A percentile compares a stretch with the other conserved stretches of the same genome.
These are phyloP conservation scores for Meteorus colon DNA, from an alignment of 2,888 invertebrate species.

Conservation along the genomic window DNA sequence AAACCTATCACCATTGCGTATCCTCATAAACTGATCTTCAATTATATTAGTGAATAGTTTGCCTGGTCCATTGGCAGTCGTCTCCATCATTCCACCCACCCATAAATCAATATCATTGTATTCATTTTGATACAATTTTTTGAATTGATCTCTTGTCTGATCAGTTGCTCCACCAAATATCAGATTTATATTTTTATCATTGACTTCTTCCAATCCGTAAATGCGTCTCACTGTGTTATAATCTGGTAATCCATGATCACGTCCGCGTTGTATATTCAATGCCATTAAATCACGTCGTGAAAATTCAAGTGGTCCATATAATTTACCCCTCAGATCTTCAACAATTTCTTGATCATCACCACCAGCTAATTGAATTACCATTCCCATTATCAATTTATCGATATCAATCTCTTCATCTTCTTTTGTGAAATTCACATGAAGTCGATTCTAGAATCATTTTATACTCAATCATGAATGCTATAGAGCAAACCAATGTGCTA, in stretches of 20 bases:
- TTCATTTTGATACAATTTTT: constrained; percentile 66
- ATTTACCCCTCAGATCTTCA: constrained; percentile 75
- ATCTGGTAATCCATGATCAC: constrained; percentile 78
- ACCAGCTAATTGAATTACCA: constrained; percentile 76
- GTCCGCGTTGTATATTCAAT: constrained; percentile 76
- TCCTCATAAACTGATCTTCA: constrained; percentile 76
- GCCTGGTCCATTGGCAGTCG: constrained; percentile 73
- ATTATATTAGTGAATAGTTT: constrained; percentile 75
- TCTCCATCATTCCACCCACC: constrained; percentile 77
- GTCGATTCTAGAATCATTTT: constrained; percentile 61
- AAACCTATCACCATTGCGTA: constrained; percentile 77
- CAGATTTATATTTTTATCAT: constrained; percentile 22
- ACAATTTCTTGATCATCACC: constrained; percentile 75
- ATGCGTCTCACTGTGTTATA: constrained; percentile 77
- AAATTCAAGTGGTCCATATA: constrained; percentile 78
- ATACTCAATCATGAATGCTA: constrained; percentile 13
- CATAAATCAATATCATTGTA: constrained; percentile 75
- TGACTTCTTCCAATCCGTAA: constrained; percentile 70
- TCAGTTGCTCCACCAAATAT: not conserved
- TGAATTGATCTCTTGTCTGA: constrained; percentile 56
- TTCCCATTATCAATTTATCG: constrained; percentile 76
- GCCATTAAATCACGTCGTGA: constrained; percentile 78
- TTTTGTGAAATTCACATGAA: constrained; percentile 49
- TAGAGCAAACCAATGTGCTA: not conserved
- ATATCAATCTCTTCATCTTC: constrained; percentile 69